Evolutionary conservation across 2,888 invertebrate genomes (phyloP), one percentile per base, ranked within the genome.

Genomic region (Agapostemon virescens): DNA sequence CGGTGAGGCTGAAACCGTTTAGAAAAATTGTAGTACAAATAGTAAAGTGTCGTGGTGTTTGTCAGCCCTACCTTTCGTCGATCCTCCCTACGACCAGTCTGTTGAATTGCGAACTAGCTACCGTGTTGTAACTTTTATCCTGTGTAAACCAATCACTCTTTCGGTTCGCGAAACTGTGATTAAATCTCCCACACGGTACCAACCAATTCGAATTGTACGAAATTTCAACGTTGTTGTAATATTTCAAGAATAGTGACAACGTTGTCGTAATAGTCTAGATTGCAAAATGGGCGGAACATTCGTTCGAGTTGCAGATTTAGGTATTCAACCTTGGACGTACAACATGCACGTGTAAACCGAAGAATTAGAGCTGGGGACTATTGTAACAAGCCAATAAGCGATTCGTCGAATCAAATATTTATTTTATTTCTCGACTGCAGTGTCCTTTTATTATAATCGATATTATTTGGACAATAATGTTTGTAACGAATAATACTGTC

Each of bases 111-210:
- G 6, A 23, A 6, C 20, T 42, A 15, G 33, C 17, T 26, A n/a
- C n/a, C 61, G 33, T 67, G 15, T 58, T 20, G 33, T 55, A 33
- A 64, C 55, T 55, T 79, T 64, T 30, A 52, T 55, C 15, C 17
- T 4, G 30, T 30, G 72, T 72, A 38, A 77, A 55, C 38, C 26
- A 55, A 77, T 78, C 71, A 11, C 26, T 45, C 38, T 79, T 68
- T 68, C 52, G 23, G 17, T 15, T 45, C 20, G 36, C 38, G 36
- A 55, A 72, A 55, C 69, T 64, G 55, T 64, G 42, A 79, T 72
- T 69, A 69, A 72, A 78, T 64, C 61, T 30, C 17, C 23, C 40
- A 26, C 26, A 20, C 38, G 69, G 55, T 55, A 64, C 20, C 63
- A 55, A 45, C 30, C 45, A 52, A 63, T 79, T 72, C 63, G 38